Conservation (phyloP, 1,140 invertebrate species). For the Dolichoris vasculosae region DNA sequence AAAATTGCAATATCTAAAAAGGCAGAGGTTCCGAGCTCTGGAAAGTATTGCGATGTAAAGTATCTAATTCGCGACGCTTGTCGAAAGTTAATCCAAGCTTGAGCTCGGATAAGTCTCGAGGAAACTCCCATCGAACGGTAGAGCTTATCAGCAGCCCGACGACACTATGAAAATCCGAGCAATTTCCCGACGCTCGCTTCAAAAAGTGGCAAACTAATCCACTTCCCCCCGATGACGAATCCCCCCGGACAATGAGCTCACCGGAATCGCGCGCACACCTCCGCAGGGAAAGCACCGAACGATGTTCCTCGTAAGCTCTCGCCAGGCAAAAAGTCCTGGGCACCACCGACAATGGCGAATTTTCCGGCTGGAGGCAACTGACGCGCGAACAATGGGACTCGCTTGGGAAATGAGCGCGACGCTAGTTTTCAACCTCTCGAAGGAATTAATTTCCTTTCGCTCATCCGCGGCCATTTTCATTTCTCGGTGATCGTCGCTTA, state of each 20-base stretch:
- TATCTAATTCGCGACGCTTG: background rate
- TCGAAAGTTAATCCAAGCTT: background rate
- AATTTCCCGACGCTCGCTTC: background rate
- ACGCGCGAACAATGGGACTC: background rate
- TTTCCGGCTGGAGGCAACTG: background rate
- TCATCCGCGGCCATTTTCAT: background rate
- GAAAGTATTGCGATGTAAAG: background rate
- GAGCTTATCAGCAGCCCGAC: background rate
- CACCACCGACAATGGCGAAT: background rate
- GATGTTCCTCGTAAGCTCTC: too few relatives aligned
- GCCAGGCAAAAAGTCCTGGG: background rate
- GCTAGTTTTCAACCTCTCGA: background rate
- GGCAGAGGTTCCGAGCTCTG: too few relatives aligned
- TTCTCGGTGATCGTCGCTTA: background rate
- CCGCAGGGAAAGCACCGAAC: background rate
- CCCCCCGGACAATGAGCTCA: background rate
- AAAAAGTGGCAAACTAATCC: background rate
- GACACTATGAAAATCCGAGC: background rate
- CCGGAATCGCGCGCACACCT: background rate
- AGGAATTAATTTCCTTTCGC: slow-evolving; percentile 7
- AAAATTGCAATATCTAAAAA: background rate
- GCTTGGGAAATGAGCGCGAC: slow-evolving; percentile 11
- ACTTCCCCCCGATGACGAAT: background rate
- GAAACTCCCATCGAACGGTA: background rate
- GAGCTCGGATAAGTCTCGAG: background rate